Conservation (phyloP, 30 jellyfish, hydroid and myxozoan genomes). For the Sanderia malayensis region DNA sequence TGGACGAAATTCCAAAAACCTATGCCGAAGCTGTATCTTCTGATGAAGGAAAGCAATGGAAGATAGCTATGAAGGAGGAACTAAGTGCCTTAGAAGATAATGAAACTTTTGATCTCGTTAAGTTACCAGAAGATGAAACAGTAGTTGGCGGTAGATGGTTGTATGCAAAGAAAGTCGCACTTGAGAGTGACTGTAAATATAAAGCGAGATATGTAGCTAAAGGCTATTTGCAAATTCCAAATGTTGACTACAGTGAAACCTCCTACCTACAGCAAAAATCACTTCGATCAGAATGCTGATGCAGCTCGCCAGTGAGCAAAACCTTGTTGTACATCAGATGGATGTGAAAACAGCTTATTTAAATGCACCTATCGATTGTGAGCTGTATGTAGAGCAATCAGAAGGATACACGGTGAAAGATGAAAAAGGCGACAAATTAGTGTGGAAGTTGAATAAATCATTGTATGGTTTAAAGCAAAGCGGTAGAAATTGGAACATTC, state of each 20-base stretch:
- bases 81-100: neutral
- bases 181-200: neutral
- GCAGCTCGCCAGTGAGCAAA: neutral
- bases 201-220: slow-evolving; percentile 21
- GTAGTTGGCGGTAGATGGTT: slow-evolving; percentile 19
- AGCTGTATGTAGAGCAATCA: slow-evolving; percentile 8
- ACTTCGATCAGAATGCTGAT: slow-evolving; percentile 9
- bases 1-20: slow-evolving; percentile 7
- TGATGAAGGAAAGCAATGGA: neutral
- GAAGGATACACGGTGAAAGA: no score
- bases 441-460: no score
- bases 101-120: slow-evolving; percentile 5
- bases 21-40: slow-evolving; percentile 14
- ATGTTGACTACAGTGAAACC: slow-evolving; percentile 8
- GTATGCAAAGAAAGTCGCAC: slow-evolving; percentile 2
- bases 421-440: no score
- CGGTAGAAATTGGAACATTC: no score
- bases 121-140: neutral
- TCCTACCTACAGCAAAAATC: neutral
- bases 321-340: slow-evolving; percentile 21
- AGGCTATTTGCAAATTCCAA: slow-evolving; percentile 21
- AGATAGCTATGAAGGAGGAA: slow-evolving; percentile 27
- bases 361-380: slow-evolving; percentile 7
- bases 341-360: slow-evolving; percentile 16
- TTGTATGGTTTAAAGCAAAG: no score